Evolutionary conservation across 1,140 invertebrate species (phyloP), one percentile per base, ranked within the genome.

Genomic region (Geopemphigus sp.): DNA sequence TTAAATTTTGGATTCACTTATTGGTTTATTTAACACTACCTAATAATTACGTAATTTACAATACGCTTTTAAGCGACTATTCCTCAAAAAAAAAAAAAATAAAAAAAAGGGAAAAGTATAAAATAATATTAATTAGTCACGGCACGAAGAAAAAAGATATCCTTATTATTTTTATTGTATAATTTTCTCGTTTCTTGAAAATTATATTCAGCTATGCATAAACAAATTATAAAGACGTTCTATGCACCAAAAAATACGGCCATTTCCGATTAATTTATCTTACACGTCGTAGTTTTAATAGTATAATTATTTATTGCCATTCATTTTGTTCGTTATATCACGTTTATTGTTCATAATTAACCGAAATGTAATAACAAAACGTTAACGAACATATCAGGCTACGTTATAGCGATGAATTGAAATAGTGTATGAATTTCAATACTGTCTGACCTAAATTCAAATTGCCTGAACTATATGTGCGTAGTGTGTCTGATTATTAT

Each of bases 71-170:
- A 47, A 8, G 5, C n/a, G 12, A 11, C 12, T 54, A 54, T 0
- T 5, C 19, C 10, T 54, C 17, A 14, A 10, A 3, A 39, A 39
- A 39, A 39, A 3, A 68, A 26, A n/a, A n/a, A n/a, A n/a, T n/a
- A 3, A 39, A 39, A 39, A 39, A 3, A 68, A 26, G 3, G 53
- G 17, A 24, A 17, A 72, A 72, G 17, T 54, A 54, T 10, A 54
- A 54, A 19, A 29, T 19, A 26, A n/a, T 29, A 72, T 19, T 53
- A 72, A 72, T 72, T 72, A n/a, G 26, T 54, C 14, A 72, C 50
- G 50, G 24, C 29, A 53, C 6, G 5, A 54, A 29, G 12, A 54
- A 4, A 39, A 39, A 39, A 54, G 39, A 29, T 6, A 14, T 54
- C 47, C 3, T 12, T 26, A 26, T 19, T 39, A 39, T 39, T 4